phyloP scores from a whole-genome alignment of 2,113 vertebrate genomes.

The Gavialis gangeticus region DNA sequence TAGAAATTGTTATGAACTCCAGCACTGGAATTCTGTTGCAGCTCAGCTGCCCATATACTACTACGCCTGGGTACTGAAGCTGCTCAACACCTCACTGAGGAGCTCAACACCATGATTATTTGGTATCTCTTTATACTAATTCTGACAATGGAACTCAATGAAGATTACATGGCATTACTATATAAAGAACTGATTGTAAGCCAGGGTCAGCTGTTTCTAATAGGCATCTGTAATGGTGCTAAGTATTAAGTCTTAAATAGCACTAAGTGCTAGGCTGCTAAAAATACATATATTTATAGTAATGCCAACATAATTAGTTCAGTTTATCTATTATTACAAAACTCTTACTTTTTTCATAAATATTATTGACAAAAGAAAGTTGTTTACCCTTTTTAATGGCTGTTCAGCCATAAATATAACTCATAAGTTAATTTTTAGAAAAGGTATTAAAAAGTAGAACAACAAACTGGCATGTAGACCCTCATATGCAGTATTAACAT shows the following conservation, averaged over 20 bases:
- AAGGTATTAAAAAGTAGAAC: constrained; percentile 36
- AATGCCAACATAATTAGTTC: background rate
- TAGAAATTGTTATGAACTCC: background rate
- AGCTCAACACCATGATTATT: background rate
- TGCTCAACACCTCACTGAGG: background rate
- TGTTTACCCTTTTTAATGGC: background rate
- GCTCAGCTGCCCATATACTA: background rate
- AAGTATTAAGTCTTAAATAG: background rate
- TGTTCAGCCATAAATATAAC: constrained; percentile 30
- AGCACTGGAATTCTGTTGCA: background rate
- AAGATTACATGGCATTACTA: background rate
- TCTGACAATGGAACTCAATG: background rate
- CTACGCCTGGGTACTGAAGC: background rate
- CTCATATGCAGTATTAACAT: background rate
- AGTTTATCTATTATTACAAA: background rate
- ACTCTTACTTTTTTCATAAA: background rate
- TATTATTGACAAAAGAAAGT: background rate
- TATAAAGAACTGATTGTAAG: background rate
- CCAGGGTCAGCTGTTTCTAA: background rate
- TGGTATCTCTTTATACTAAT: background rate
- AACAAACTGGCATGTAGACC: background rate
- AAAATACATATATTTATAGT: background rate
- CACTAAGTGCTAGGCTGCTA: background rate
- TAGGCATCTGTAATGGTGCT: background rate
- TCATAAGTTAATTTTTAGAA: constrained; percentile 18